Conservation (phyloP, 2,888 invertebrate species). For the Griposia aprilina region DNA sequence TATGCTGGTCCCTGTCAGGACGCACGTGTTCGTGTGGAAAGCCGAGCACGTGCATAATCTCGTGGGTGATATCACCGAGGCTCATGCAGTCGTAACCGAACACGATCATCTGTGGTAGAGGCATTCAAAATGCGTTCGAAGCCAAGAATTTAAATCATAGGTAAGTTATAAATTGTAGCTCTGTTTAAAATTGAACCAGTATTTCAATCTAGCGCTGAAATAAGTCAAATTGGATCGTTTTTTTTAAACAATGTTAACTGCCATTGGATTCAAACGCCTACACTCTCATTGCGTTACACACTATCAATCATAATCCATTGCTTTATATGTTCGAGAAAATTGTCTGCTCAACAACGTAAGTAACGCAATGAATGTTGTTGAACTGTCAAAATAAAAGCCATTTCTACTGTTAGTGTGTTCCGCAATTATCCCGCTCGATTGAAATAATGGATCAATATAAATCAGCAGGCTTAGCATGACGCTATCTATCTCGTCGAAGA, state of each 20-base stretch:
- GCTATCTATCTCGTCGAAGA: too few relatives aligned
- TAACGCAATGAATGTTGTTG: too few relatives aligned
- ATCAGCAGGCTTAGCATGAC: too few relatives aligned
- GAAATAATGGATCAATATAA: neutral
- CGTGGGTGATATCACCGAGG: conserved; percentile 94
- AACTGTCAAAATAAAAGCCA: too few relatives aligned
- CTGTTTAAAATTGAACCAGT: too few relatives aligned
- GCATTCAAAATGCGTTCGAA: neutral
- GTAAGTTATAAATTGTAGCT: neutral
- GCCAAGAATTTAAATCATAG: neutral
- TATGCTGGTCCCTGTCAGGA: conserved; percentile 92
- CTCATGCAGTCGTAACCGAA: conserved; percentile 89
- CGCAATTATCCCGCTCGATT: too few relatives aligned
- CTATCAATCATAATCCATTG: too few relatives aligned
- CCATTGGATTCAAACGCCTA: neutral
- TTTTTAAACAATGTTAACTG: neutral
- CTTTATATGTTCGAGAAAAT: too few relatives aligned
- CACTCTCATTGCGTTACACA: too few relatives aligned
- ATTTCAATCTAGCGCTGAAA: neutral
- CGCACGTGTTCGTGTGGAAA: conserved; percentile 95
- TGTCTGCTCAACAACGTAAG: too few relatives aligned
- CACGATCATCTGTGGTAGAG: conserved; percentile 79
- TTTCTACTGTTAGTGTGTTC: too few relatives aligned
- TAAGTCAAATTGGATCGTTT: neutral
- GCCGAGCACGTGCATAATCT: conserved; percentile 95